phyloP scores from a whole-genome alignment of 2,797 vertebrate species.

The Hirundo rustica region DNA sequence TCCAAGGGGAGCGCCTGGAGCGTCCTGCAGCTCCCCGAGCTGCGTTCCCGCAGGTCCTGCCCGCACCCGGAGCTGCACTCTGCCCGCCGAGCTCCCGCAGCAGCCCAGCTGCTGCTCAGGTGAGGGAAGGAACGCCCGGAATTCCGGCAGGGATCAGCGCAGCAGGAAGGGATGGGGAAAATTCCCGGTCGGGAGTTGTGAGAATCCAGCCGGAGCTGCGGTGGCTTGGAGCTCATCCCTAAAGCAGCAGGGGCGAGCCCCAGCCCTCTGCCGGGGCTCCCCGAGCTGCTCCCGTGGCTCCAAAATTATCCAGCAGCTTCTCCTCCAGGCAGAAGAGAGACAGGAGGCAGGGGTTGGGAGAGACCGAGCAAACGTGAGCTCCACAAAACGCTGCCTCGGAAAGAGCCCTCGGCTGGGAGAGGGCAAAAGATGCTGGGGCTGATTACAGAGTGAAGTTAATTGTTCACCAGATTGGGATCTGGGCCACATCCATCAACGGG shows the following conservation, averaged over 20 bases:
- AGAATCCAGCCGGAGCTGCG: background rate
- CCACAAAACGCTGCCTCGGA: background rate
- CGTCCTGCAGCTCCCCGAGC: background rate
- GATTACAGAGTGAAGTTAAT: conserved; percentile 43
- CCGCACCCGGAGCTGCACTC: accelerated
- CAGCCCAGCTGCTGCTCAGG: background rate
- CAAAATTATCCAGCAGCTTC: background rate
- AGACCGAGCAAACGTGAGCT: conserved; percentile 10
- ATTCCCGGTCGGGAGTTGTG: background rate
- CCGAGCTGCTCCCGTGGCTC: background rate
- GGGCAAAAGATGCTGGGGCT: background rate
- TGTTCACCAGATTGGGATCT: conserved; percentile 41
- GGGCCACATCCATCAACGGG: background rate
- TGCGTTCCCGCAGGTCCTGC: background rate
- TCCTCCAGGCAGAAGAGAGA: background rate
- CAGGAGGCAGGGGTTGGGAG: background rate
- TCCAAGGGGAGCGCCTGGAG: background rate
- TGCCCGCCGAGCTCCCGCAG: background rate
- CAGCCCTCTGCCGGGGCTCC: no score
- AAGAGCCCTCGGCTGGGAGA: background rate
- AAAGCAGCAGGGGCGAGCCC: background rate
- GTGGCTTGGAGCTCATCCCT: background rate
- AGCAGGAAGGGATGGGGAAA: accelerated
- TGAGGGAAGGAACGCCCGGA: accelerated
- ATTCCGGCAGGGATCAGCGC: background rate